A percentile compares a stretch with the other conserved stretches of the same genome.
Evolutionary conservation across 2,113 vertebrate genomes (phyloP).

Genomic region (Muntiacus muntjak): DNA sequence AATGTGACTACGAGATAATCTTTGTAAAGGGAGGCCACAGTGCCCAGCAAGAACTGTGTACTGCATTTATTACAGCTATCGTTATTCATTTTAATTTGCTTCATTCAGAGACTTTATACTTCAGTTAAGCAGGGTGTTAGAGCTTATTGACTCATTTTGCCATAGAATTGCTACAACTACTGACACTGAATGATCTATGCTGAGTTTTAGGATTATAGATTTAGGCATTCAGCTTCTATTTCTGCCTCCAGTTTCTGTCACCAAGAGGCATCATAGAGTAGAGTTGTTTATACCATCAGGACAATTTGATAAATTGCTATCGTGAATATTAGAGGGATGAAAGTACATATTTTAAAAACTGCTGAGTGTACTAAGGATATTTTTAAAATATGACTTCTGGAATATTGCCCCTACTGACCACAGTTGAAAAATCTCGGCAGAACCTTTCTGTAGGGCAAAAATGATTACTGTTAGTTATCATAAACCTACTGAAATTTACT

Average conservation of each 20-base stretch:
- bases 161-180: background rate
- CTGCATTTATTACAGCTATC: background rate
- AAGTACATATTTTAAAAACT: background rate
- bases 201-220: background rate
- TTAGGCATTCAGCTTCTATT: background rate
- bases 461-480: background rate
- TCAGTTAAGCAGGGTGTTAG: background rate
- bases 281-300: background rate
- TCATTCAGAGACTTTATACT: background rate
- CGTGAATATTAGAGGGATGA: background rate
- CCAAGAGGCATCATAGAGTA: background rate
- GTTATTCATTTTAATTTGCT: background rate
- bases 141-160: background rate
- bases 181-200: background rate
- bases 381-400: background rate
- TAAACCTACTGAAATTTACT: constrained; percentile 4
- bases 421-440: background rate
- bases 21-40: background rate
- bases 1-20: background rate
- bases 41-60: background rate
- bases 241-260: background rate
- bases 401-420: background rate
- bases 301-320: background rate
- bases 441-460: constrained; percentile 2
- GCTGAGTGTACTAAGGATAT: background rate